phyloP scores from a whole-genome alignment of 2,797 vertebrate species.

The Channa striata region DNA sequence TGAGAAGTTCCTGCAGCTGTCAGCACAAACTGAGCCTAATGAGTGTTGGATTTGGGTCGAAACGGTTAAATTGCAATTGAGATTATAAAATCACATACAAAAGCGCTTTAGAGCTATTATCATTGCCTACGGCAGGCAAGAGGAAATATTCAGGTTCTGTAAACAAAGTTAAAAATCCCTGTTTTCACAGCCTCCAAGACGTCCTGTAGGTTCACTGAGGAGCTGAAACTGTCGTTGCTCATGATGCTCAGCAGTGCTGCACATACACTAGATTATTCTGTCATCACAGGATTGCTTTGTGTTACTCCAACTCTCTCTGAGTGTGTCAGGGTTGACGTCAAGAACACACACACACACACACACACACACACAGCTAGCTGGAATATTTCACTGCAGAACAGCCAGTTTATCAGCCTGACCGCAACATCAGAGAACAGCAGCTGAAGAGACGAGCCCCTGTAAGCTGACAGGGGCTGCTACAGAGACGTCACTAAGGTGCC shows the following conservation, averaged over 20 bases:
- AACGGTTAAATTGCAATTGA: too few species aligned
- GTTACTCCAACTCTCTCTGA: slow-evolving; percentile 11
- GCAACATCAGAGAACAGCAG: slow-evolving; percentile 25
- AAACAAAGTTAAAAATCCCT: too few species aligned
- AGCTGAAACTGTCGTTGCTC: too few species aligned
- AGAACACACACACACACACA: slow-evolving; percentile 10
- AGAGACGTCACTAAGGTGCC: slow-evolving; percentile 10
- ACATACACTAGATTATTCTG: slow-evolving; percentile 2
- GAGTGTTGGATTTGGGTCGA: too few species aligned
- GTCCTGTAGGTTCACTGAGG: too few species aligned
- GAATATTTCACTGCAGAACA: not conserved
- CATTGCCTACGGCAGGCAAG: not conserved
- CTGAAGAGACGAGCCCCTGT: slow-evolving; percentile 25
- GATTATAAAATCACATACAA: too few species aligned
- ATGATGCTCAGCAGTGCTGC: too few species aligned
- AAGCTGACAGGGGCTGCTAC: slow-evolving; percentile 22
- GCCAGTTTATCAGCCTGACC: slow-evolving; percentile 34
- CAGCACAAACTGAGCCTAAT: too few species aligned
- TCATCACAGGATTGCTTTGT: slow-evolving; percentile 34
- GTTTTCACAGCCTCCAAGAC: not conserved
- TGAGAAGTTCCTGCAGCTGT: too few species aligned
- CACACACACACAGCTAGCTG: slow-evolving; percentile 3
- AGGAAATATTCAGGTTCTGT: not conserved
- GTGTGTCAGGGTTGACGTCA: slow-evolving; percentile 16
- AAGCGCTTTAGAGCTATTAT: too few species aligned